Base-by-base conservation (phyloP, 2,888 invertebrate genomes). In the Epinotia nisella region DNA sequence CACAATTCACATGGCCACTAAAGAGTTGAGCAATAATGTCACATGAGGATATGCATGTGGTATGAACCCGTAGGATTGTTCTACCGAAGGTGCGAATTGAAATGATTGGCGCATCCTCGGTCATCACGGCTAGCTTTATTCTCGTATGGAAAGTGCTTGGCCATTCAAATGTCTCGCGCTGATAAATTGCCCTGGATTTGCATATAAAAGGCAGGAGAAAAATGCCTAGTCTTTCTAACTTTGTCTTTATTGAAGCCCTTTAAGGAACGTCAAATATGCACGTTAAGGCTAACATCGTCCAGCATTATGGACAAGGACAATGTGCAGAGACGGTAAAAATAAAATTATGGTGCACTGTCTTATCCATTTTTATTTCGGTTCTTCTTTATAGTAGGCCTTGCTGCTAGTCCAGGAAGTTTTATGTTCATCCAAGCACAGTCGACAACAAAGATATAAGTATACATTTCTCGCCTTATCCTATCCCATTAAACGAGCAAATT, bases 101-200 rank as follows among this genome's bases (percentile, higher is more conserved):
- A 70, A 74, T 69, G 69, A 69, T 64, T 68, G 64, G 73, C 68
- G 72, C 61, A 70, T 49, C 45, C 72, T 56, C 73, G 72, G 73
- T 66, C 67, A 45, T 64, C 74, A 73, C 66, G 79, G 81, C 79
- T 79, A 81, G 84, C 83, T 85, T 85, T 84, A 86, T 82, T 80
- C 81, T 80, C 79, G 78, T 81, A 83, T 81, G 83, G 82, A 86
- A 85, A 86, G 82, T 85, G 79, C 77, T 76, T 78, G 80, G 82
- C 89, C 85, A 92, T 92, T 92, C 87, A 92, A 85, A 88, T 82
- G 92, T 91, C 91, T 75, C 77, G 75, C 79, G 77, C 85, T 91
- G 91, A 91, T 92, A 92, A 92, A 92, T 91, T 92, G 87, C 82
- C 78, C 81, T 76, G 81, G 79, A 90, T 91, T 90, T 89, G 88